Percentiles rank a stretch among this genome's conserved stretches.
Evolutionary conservation across 2,797 vertebrate genomes (phyloP).

Genomic region (Melopsittacus undulatus): DNA sequence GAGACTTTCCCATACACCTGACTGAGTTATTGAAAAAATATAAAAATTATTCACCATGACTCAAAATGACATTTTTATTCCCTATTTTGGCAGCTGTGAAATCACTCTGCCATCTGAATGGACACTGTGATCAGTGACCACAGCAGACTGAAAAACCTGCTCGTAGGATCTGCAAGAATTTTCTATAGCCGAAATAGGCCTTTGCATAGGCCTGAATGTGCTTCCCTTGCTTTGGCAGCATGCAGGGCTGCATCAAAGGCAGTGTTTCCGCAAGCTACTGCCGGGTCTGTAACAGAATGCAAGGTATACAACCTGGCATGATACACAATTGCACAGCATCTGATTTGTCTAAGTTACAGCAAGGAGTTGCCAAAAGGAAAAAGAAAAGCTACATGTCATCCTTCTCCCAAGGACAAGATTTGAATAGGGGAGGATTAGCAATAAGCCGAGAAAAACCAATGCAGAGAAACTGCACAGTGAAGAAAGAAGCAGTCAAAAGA

Average conservation of each 20-base stretch:
- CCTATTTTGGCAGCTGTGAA: not conserved
- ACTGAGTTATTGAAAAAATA: not conserved
- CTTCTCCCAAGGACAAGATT: not conserved
- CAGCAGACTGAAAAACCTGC: not conserved
- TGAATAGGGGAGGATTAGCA: not conserved
- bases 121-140: not conserved
- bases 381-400: not conserved
- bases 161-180: not conserved
- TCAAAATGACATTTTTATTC: not conserved
- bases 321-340: not conserved
- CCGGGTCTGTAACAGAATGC: not conserved
- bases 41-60: not conserved
- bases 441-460: not conserved
- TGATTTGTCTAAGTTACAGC: not conserved
- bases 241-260: not conserved
- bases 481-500: constrained; percentile 11
- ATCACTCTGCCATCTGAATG: not conserved
- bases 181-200: not conserved
- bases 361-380: not conserved
- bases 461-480: not conserved
- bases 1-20: not conserved
- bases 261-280: not conserved
- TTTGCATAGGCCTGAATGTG: not conserved
- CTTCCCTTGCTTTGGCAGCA: not conserved
- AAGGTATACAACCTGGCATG: not conserved